Evolutionary conservation across 1,140 invertebrate genomes (phyloP).

Genomic region (Megalopta genalis): DNA sequence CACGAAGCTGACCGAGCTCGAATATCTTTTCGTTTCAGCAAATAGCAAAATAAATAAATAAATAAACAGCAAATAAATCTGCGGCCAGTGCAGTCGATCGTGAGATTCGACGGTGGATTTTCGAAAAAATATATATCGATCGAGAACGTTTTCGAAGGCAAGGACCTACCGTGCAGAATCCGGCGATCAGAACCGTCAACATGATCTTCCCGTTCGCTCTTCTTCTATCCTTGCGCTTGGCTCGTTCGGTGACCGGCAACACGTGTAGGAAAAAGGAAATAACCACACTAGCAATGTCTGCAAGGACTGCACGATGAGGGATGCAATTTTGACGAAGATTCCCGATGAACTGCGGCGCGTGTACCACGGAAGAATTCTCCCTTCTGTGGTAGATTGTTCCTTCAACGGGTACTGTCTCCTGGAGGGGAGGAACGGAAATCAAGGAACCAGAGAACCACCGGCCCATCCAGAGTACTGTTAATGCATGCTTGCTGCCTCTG

Average conservation of each 20-base stretch:
- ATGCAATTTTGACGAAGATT: constrained; percentile 75
- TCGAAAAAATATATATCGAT: too few species aligned
- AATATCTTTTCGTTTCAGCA: too few species aligned
- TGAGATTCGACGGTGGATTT: too few species aligned
- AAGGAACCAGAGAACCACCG: constrained; percentile 70
- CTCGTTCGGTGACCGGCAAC: background rate
- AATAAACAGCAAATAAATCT: too few species aligned
- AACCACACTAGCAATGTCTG: constrained; percentile 34
- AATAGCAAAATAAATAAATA: too few species aligned
- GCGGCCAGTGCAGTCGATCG: too few species aligned
- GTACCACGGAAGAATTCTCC: constrained; percentile 64
- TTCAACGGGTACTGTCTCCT: constrained; percentile 44
- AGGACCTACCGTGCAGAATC: constrained; percentile 73
- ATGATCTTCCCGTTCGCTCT: constrained; percentile 60
- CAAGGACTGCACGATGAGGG: constrained; percentile 41
- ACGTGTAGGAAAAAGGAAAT: constrained; percentile 29
- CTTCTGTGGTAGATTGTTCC: constrained; percentile 58
- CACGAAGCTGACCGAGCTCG: too few species aligned
- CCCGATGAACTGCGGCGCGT: constrained; percentile 73
- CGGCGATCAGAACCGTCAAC: constrained; percentile 74
- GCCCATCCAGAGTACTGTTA: constrained; percentile 78
- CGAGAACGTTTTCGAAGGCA: background rate
- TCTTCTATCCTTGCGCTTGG: constrained; percentile 23
- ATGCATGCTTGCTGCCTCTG: constrained; percentile 78
- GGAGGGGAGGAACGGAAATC: constrained; percentile 65